A percentile compares a stretch with the other conserved stretches of the same genome.
phyloP scores from a whole-genome alignment of 2,888 invertebrate genomes.

The Luperina testacea region DNA sequence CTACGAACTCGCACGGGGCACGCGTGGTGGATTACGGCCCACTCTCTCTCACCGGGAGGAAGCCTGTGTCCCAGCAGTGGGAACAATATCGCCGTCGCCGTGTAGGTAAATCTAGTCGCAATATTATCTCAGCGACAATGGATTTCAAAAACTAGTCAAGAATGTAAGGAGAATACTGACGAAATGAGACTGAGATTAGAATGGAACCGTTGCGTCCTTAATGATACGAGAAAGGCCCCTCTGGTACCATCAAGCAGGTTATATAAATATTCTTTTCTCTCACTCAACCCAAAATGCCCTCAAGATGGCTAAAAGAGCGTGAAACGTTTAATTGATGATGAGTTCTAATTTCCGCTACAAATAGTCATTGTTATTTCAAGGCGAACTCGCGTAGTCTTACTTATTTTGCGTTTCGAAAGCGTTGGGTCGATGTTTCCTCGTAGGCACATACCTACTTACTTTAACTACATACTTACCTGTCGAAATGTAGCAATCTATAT shows the following conservation, averaged over 20 bases:
- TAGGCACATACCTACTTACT: not conserved
- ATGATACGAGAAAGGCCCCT: not conserved
- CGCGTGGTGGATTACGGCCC: no score
- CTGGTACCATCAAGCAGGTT: not conserved
- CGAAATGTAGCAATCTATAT: conserved; percentile 16
- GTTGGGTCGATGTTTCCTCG: not conserved
- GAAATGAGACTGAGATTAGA: not conserved
- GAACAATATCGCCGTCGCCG: no score
- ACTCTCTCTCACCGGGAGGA: no score
- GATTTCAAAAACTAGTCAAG: not conserved
- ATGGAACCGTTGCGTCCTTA: not conserved
- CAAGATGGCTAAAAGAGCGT: not conserved
- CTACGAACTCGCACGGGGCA: no score
- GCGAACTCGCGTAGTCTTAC: not conserved
- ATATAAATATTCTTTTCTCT: not conserved
- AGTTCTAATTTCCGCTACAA: not conserved
- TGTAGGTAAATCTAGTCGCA: no score
- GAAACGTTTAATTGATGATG: not conserved
- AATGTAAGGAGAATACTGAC: not conserved
- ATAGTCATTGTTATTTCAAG: not conserved
- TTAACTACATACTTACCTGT: not conserved
- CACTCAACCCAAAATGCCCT: not conserved
- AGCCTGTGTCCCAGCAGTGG: no score
- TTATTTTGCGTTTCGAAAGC: not conserved
- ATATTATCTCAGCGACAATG: not conserved